Evolutionary conservation across 2,888 invertebrate species (phyloP), one percentile per base, ranked within the genome.

Genomic region (Monopis laevigella): DNA sequence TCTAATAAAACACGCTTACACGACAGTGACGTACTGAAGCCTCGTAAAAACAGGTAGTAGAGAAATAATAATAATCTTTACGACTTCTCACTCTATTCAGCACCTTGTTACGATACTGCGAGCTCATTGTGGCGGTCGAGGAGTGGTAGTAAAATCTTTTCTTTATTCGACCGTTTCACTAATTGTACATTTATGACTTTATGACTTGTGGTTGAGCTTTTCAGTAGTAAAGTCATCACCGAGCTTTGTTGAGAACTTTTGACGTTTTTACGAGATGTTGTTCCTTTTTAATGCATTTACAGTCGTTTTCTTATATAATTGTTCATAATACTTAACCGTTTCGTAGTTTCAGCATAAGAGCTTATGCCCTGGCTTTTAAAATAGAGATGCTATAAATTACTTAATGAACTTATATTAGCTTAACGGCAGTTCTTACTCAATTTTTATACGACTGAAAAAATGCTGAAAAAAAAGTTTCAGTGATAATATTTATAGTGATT

Each of bases 61-160:
- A 78, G 81, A 82, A 80, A 82, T 82, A 82, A 82, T 82, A 80
- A 81, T 82, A 80, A 82, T 78, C 77, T 82, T 82, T 82, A 82
- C 69, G 78, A 80, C 78, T 81, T 82, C 81, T 82, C 82, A 81
- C 81, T 82, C 82, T 82, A 82, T 82, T 81, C 78, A 77, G 80
- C 80, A 78, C 78, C 78, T 81, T 80, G 78, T 80, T 78, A 80
- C 77, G 77, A 77, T 78, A 77, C 71, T 77, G 74, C 69, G 71
- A 67, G 75, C 74, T 78, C 77, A 78, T 80, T 80, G 80, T 80
- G 65, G 67, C 74, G 70, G 64, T 64, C 65, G 73, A 70, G 62
- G 65, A 75, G 73, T 65, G 75, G 74, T 77, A 77, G 78, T 80
- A 80, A 80, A 80, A 78, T 78, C 78, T 78, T 80, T 80, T 80